Evolutionary conservation across 1,140 invertebrate species (phyloP).

Genomic region (Aphis gossypii): DNA sequence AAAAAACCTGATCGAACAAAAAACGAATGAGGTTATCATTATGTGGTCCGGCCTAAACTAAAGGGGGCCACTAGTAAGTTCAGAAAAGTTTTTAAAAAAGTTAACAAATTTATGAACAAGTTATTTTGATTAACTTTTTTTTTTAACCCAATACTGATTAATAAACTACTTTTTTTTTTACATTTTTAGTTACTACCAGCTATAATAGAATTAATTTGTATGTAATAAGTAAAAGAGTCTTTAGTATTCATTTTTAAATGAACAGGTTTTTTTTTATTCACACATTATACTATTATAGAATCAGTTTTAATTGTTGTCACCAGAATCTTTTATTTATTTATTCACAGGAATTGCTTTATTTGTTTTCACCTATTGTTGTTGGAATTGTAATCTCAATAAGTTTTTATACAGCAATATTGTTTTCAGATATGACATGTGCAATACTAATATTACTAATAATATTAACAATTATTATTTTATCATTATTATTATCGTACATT

Average conservation of each 20-base stretch:
- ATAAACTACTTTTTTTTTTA: constrained; percentile 25
- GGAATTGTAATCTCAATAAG: not conserved
- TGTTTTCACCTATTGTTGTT: not conserved
- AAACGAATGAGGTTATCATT: constrained; percentile 50
- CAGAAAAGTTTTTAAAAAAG: constrained; percentile 38
- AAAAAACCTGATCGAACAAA: constrained; percentile 45
- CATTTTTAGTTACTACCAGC: not conserved
- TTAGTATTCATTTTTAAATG: not conserved
- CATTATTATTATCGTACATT: not conserved
- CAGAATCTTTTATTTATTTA: not conserved
- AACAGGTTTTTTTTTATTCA: not conserved
- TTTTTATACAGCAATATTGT: constrained; percentile 28
- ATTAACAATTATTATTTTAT: constrained; percentile 22
- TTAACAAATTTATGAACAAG: constrained; percentile 53
- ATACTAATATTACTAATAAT: constrained; percentile 42
- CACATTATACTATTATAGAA: not conserved
- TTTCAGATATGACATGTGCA: constrained; percentile 34
- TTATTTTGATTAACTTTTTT: constrained; percentile 7
- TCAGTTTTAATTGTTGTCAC: not conserved
- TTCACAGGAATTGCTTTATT: not conserved
- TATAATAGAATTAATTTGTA: not conserved
- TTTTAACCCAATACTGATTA: not conserved
- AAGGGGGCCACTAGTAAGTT: constrained; percentile 46
- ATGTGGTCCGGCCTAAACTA: constrained; percentile 34
- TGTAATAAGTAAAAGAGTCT: not conserved